Evolutionary conservation across 2,797 vertebrate genomes (phyloP).

Genomic region (Centropyge bicolor): DNA sequence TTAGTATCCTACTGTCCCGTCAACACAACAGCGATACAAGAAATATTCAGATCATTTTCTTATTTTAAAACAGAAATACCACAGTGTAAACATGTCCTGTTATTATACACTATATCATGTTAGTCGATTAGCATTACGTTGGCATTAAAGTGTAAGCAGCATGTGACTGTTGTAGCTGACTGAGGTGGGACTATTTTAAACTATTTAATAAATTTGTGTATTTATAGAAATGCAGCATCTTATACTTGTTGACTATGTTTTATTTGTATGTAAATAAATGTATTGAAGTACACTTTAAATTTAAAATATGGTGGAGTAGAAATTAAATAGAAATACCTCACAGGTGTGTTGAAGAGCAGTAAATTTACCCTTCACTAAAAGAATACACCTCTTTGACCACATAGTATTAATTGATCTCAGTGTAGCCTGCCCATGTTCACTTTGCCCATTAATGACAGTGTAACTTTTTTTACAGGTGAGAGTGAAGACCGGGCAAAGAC

Average conservation of each 20-base stretch:
- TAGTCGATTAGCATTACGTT: background rate
- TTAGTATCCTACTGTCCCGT: background rate
- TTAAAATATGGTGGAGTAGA: background rate
- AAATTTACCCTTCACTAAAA: background rate
- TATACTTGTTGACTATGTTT: background rate
- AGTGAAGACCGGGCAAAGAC: slow-evolving; percentile 93
- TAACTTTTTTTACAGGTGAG: slow-evolving; percentile 84
- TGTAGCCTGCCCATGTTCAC: background rate
- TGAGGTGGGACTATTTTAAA: background rate
- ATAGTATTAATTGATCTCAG: background rate
- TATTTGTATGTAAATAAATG: background rate
- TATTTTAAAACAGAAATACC: background rate
- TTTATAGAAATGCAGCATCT: background rate
- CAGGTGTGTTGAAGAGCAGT: background rate
- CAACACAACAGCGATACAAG: background rate
- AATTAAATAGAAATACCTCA: background rate
- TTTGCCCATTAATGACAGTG: background rate
- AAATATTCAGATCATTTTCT: background rate
- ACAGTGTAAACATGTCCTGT: background rate
- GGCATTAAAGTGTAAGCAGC: background rate
- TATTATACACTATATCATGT: no score
- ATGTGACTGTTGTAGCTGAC: background rate
- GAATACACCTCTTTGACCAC: background rate
- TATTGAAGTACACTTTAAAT: background rate
- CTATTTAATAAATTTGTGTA: background rate